Percentiles rank a stretch among this genome's conserved stretches.
Conservation (phyloP, 2,113 vertebrate species). For the Chinchilla lanigera region DNA sequence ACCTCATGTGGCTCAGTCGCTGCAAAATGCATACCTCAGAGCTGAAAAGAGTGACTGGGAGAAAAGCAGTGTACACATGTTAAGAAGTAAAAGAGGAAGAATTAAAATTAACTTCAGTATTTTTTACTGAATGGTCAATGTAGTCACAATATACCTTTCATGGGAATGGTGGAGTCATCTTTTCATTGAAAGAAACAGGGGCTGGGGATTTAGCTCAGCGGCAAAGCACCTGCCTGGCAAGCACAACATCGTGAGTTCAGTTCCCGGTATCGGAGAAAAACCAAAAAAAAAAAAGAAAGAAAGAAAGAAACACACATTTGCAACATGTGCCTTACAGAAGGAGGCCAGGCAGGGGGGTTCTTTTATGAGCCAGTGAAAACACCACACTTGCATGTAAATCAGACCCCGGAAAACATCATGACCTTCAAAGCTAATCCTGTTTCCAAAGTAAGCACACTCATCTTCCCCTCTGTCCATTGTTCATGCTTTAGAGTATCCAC, state of each 20-base stretch:
- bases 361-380: constrained; percentile 11
- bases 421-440: neutral
- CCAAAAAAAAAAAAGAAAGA: too few relatives aligned
- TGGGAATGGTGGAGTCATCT: neutral
- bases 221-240: too few relatives aligned
- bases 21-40: neutral
- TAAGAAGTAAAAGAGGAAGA: neutral
- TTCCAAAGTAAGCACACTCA: neutral
- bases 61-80: neutral
- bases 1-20: neutral
- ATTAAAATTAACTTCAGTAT: neutral
- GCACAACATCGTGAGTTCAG: too few relatives aligned
- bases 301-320: neutral
- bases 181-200: neutral
- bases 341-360: neutral
- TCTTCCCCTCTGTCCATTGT: neutral
- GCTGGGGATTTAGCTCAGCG: too few relatives aligned
- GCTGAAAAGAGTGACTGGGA: too few relatives aligned
- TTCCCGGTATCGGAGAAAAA: too few relatives aligned
- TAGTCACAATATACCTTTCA: neutral
- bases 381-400: neutral
- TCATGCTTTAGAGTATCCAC: neutral
- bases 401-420: neutral
- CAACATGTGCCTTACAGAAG: neutral
- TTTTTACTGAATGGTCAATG: neutral